Percentiles rank a stretch among this genome's conserved stretches.
Evolutionary conservation across 2,888 invertebrate genomes (phyloP).

Genomic region (Drosophila nigricruria): DNA sequence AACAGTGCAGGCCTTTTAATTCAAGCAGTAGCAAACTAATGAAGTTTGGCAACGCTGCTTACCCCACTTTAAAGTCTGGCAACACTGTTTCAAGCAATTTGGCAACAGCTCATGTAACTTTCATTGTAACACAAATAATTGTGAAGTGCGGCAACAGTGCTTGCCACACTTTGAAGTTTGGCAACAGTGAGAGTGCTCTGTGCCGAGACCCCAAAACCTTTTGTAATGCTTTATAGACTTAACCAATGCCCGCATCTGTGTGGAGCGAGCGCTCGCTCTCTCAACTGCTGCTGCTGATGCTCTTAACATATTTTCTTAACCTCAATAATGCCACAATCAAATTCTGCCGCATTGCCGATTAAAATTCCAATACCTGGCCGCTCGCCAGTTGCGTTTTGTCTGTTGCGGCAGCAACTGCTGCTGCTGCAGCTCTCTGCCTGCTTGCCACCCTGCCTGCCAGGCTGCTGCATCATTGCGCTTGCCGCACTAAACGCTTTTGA

Average conservation of each 20-base stretch:
- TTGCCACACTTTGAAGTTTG: conserved; percentile 19
- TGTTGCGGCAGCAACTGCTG: background rate
- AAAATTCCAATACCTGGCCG: conserved; percentile 68
- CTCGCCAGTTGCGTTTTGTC: conserved; percentile 43
- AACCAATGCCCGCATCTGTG: conserved; percentile 14
- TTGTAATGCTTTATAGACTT: conserved; percentile 40
- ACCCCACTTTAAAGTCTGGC: background rate
- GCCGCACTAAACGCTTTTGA: conserved; percentile 78
- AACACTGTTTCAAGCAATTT: background rate
- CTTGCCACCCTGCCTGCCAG: background rate
- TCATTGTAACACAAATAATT: background rate
- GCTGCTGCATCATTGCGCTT: conserved; percentile 54
- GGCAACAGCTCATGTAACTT: background rate
- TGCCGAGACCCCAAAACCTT: background rate
- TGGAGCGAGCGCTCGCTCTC: background rate
- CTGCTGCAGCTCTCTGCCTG: background rate
- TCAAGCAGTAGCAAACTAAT: too few relatives aligned
- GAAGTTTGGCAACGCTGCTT: background rate
- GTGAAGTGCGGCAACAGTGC: conserved; percentile 22
- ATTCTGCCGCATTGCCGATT: conserved; percentile 73
- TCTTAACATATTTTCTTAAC: conserved; percentile 75
- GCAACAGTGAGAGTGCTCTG: conserved; percentile 18
- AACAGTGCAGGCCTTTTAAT: background rate
- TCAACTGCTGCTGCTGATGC: conserved; percentile 27
- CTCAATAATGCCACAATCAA: conserved; percentile 79